A percentile compares a stretch with the other conserved stretches of the same genome.
Evolutionary conservation across 2,113 vertebrate genomes (phyloP).

Genomic region (Mustelus asterias): DNA sequence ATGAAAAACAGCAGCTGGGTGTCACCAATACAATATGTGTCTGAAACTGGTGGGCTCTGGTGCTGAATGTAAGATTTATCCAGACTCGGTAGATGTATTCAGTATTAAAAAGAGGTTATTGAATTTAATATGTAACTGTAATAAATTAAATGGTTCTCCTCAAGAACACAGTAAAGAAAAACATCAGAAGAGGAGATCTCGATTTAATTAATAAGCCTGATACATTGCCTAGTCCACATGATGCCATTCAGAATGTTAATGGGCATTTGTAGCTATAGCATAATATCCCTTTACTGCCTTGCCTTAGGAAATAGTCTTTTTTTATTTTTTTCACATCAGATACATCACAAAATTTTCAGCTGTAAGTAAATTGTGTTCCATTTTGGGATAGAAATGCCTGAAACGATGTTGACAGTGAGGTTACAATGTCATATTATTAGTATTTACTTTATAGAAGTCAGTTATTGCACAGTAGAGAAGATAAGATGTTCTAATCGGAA

Average conservation of each 20-base stretch:
- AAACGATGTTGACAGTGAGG: not conserved
- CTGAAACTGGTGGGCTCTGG: not conserved
- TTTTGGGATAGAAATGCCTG: not conserved
- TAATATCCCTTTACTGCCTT: not conserved
- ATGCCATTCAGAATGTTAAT: not conserved
- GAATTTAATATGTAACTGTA: not conserved
- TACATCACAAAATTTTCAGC: not conserved
- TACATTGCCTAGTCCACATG: not conserved
- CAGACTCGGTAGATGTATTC: not conserved
- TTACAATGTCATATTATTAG: not conserved
- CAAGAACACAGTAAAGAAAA: not conserved
- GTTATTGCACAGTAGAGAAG: not conserved
- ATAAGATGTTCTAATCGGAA: no score
- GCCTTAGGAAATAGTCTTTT: not conserved
- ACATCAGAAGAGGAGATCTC: not conserved
- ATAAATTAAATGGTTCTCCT: not conserved
- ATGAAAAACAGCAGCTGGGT: not conserved
- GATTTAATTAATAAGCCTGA: not conserved
- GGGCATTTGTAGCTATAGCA: not conserved
- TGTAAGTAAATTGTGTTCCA: not conserved
- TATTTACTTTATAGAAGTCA: not conserved
- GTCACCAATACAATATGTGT: slow-evolving; percentile 7
- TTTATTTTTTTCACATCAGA: not conserved
- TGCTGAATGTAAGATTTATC: not conserved
- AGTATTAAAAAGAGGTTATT: not conserved